Conservation (phyloP, 2,888 invertebrate genomes). For the Microctonus hyperodae region DNA sequence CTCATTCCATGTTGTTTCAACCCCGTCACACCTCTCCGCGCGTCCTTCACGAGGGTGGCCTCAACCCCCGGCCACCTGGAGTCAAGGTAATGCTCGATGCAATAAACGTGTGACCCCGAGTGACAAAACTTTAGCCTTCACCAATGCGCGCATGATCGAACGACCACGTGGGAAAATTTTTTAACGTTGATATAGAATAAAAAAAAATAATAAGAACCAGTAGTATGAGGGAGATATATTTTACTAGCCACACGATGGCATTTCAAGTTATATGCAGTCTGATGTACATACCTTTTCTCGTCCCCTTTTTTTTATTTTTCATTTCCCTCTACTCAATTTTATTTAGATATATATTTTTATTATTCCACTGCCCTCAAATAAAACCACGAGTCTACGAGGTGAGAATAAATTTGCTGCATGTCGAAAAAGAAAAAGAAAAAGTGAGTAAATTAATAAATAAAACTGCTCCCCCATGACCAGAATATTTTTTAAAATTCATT, state of each 20-base stretch:
- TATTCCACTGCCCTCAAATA: constrained; percentile 25
- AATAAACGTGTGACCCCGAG: constrained; percentile 49
- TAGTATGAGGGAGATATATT: constrained; percentile 6
- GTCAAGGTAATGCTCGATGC: constrained; percentile 57
- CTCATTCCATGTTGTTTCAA: not conserved
- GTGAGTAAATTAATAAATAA: not conserved
- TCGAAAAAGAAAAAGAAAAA: not conserved
- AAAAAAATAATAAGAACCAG: not conserved
- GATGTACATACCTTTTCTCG: not conserved
- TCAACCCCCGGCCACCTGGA: constrained; percentile 40
- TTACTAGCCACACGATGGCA: constrained; percentile 16
- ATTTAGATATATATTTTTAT: constrained; percentile 16
- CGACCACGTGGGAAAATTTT: constrained; percentile 58
- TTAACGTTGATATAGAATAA: constrained; percentile 35
- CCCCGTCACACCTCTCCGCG: constrained; percentile 27
- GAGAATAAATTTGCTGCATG: constrained; percentile 31
- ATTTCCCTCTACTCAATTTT: not conserved
- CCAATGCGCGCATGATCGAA: constrained; percentile 53
- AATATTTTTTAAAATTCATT: not conserved
- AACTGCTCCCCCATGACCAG: not conserved
- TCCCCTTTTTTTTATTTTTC: constrained; percentile 12
- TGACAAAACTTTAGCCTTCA: constrained; percentile 50
- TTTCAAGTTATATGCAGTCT: constrained; percentile 8
- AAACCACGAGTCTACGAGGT: constrained; percentile 32
- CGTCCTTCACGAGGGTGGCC: constrained; percentile 33